phyloP scores from a whole-genome alignment of 2,113 vertebrate species.

The Camelus dromedarius region DNA sequence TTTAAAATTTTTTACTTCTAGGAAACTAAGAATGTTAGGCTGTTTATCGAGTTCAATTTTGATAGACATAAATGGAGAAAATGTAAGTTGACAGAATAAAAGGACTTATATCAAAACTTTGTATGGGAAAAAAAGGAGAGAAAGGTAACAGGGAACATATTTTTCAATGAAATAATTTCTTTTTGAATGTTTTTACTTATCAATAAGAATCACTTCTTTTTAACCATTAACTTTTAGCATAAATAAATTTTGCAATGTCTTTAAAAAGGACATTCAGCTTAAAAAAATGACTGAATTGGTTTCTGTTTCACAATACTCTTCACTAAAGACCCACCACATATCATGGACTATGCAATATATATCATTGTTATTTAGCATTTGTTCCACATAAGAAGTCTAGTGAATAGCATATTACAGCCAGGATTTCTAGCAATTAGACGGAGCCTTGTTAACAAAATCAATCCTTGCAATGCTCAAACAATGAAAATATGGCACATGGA shows the following conservation, averaged over 20 bases:
- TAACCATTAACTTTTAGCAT: slow-evolving; percentile 3
- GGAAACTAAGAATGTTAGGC: neutral
- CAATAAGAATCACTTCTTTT: neutral
- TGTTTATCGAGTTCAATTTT: slow-evolving; percentile 28
- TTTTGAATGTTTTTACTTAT: slow-evolving; percentile 48
- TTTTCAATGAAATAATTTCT: slow-evolving; percentile 28
- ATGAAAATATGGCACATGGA: neutral
- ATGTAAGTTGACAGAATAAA: slow-evolving; percentile 17
- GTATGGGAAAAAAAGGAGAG: neutral
- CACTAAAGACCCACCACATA: slow-evolving; percentile 10
- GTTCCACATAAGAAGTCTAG: neutral
- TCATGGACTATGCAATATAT: neutral
- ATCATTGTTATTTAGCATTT: neutral
- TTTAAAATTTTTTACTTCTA: neutral
- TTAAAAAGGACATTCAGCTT: neutral
- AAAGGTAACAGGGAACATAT: neutral
- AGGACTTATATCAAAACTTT: neutral
- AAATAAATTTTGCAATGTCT: neutral
- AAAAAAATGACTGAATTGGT: neutral
- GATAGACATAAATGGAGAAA: slow-evolving; percentile 2
- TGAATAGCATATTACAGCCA: neutral
- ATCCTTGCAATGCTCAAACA: neutral
- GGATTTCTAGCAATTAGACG: neutral
- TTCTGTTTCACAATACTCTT: slow-evolving; percentile 45
- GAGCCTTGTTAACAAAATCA: neutral